These are phyloP conservation scores for Campoletis raptor DNA, from an alignment of 2,888 invertebrate genomes.

Conservation along the genomic window DNA sequence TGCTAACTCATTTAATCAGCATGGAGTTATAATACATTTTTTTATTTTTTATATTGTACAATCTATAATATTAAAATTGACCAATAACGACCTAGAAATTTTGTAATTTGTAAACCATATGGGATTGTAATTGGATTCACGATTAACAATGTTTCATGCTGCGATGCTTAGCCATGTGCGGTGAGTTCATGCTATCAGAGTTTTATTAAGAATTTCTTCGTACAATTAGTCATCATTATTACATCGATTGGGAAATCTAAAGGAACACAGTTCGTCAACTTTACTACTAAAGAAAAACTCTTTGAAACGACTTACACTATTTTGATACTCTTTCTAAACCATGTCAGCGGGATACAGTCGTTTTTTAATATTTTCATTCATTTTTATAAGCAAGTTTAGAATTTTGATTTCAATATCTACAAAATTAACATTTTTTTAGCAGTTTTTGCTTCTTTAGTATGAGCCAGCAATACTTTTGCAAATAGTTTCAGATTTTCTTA, in stretches of 20 bases:
- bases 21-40: slow-evolving; percentile 74
- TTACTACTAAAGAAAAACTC: not conserved
- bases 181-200: slow-evolving; percentile 83
- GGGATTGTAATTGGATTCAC: slow-evolving; percentile 80
- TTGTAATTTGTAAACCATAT: slow-evolving; percentile 60
- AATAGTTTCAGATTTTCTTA: not conserved
- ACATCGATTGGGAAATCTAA: not conserved
- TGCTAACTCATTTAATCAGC: slow-evolving; percentile 72
- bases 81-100: slow-evolving; percentile 61
- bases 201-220: slow-evolving; percentile 2
- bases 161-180: slow-evolving; percentile 86
- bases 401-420: not conserved
- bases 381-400: not conserved
- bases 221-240: no score
- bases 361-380: not conserved
- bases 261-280: not conserved
- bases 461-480: not conserved
- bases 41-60: slow-evolving; percentile 34
- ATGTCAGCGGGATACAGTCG: not conserved
- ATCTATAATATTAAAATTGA: slow-evolving; percentile 35
- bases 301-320: not conserved
- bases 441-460: not conserved
- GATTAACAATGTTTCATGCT: slow-evolving; percentile 86
- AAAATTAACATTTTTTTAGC: not conserved
- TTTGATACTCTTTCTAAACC: not conserved